phyloP scores from a whole-genome alignment of 35 echinoderm and acorn worm species.

The Chiridota heheva region DNA sequence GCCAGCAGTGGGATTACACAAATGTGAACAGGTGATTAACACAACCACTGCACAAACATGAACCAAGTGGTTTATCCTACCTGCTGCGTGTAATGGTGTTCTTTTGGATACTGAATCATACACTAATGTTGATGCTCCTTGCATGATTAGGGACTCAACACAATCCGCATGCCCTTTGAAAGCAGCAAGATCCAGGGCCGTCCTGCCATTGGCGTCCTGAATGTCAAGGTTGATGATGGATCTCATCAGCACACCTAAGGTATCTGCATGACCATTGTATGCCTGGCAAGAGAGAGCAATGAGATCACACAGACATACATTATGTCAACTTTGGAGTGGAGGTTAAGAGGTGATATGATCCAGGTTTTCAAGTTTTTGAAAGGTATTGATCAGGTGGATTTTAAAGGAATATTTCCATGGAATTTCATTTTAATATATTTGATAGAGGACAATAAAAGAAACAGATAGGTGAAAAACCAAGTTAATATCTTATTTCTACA shows the following conservation, averaged over 20 bases:
- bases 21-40: too few species aligned
- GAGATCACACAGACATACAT: not conserved
- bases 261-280: constrained; percentile 93
- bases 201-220: constrained; percentile 95
- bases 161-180: constrained; percentile 98
- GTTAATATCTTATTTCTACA: too few species aligned
- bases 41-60: too few species aligned
- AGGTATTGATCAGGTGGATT: too few species aligned
- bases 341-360: too few species aligned
- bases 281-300: constrained; percentile 59
- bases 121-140: constrained; percentile 85
- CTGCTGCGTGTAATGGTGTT: constrained; percentile 92
- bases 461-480: too few species aligned
- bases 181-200: constrained; percentile 87
- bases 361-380: too few species aligned
- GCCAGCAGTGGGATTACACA: too few species aligned
- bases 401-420: too few species aligned
- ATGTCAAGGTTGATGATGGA: constrained; percentile 93
- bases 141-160: constrained; percentile 86
- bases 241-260: constrained; percentile 84
- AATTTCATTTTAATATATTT: too few species aligned
- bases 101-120: constrained; percentile 94
- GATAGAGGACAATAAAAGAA: too few species aligned
- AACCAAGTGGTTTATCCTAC: too few species aligned
- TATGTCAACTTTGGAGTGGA: not conserved